These are phyloP conservation scores for Eupithecia inturbata DNA, from an alignment of 2,888 invertebrate genomes.

Conservation along the genomic window DNA sequence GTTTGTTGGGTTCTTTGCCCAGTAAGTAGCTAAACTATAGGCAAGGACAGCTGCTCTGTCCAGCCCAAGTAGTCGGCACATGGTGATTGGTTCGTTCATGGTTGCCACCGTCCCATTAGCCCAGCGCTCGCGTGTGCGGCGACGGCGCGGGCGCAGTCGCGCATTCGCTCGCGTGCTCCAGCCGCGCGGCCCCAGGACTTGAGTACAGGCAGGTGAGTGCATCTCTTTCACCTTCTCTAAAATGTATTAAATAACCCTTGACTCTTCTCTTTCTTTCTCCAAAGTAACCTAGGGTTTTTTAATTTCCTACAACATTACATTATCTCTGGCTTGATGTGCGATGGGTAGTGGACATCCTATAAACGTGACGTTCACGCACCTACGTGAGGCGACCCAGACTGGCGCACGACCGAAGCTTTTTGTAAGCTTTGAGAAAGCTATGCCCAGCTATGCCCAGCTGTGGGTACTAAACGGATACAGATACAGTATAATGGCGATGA, in stretches of 20 bases:
- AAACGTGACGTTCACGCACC: not conserved
- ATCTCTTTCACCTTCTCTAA: not conserved
- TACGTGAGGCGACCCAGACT: not conserved
- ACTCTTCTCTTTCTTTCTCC: not conserved
- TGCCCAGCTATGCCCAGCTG: too few relatives aligned
- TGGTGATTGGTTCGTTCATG: conserved; percentile 33
- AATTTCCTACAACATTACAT: not conserved
- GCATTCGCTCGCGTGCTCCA: conserved; percentile 52
- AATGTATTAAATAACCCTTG: too few relatives aligned
- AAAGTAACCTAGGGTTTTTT: not conserved
- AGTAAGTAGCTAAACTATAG: not conserved
- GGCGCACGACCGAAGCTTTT: too few relatives aligned
- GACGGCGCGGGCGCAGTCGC: conserved; percentile 62
- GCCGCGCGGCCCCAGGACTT: conserved; percentile 45
- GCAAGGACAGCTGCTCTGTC: not conserved
- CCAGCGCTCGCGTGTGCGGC: conserved; percentile 42
- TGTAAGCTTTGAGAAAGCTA: not conserved
- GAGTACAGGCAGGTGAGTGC: conserved; percentile 9
- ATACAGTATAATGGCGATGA: too few relatives aligned
- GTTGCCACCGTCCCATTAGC: conserved; percentile 62
- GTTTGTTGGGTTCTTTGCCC: not conserved
- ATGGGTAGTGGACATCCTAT: not conserved
- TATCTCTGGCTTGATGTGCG: not conserved
- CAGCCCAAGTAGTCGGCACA: not conserved
- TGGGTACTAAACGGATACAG: not conserved